Percentiles rank a stretch among this genome's conserved stretches.
phyloP scores from a whole-genome alignment of 2,797 vertebrate genomes.

The Prunella strophiata region DNA sequence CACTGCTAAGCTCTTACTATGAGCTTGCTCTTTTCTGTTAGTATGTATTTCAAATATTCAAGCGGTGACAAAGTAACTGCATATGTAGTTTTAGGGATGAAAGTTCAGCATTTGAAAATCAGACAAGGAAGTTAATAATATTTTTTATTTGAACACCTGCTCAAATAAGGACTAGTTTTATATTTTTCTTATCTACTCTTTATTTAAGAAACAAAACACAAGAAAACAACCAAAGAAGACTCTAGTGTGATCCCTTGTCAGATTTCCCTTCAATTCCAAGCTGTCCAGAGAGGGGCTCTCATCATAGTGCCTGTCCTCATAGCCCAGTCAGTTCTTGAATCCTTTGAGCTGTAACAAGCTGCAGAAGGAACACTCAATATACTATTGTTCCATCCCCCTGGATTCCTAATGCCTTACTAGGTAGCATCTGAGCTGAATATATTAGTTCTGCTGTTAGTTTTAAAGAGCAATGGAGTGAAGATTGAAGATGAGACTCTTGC shows the following conservation, averaged over 20 bases:
- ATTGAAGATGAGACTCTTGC: neutral
- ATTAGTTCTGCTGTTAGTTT: neutral
- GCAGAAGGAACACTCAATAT: neutral
- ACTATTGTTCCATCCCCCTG: neutral
- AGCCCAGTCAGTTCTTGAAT: neutral
- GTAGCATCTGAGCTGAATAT: neutral
- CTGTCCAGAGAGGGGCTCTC: neutral
- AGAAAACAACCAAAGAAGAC: neutral
- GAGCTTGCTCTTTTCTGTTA: neutral
- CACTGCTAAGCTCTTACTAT: neutral
- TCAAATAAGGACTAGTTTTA: neutral
- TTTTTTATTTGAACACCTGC: neutral
- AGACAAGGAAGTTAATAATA: neutral
- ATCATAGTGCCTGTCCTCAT: neutral
- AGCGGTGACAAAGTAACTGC: neutral
- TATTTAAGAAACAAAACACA: neutral
- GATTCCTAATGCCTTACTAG: neutral
- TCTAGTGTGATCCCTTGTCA: neutral
- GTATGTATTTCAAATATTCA: neutral
- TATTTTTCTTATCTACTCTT: neutral
- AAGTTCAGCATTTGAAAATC: neutral
- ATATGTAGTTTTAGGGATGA: neutral
- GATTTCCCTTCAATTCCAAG: neutral
- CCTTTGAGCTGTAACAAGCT: neutral
- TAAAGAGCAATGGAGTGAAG: neutral